A percentile compares a stretch with the other conserved stretches of the same genome.
phyloP scores from a whole-genome alignment of 2,797 vertebrate genomes.

The Characodon lateralis region DNA sequence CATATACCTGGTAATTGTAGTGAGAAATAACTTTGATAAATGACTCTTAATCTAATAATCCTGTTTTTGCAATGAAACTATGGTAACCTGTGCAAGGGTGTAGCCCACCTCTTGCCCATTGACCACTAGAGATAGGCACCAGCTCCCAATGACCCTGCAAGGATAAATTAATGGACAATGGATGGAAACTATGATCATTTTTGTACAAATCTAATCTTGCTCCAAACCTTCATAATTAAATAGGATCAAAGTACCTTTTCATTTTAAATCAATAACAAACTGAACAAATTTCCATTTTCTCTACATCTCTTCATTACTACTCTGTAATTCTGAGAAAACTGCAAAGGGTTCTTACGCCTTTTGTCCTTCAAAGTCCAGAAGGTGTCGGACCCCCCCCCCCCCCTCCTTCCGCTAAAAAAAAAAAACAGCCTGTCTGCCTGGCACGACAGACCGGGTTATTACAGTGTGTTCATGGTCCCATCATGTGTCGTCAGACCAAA shows the following conservation, averaged over 20 bases:
- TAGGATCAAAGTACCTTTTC: neutral
- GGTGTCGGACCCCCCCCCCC: slow-evolving; percentile 76
- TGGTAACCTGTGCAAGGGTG: neutral
- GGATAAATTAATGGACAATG: neutral
- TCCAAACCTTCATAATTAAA: neutral
- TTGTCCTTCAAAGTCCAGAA: slow-evolving; percentile 67
- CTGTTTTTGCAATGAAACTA: neutral
- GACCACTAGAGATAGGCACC: too few relatives aligned
- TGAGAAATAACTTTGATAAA: neutral
- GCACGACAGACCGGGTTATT: slow-evolving; percentile 89
- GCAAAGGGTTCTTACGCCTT: slow-evolving; percentile 42
- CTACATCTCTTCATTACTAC: neutral
- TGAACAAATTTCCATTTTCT: neutral
- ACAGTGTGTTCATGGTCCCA: slow-evolving; percentile 90
- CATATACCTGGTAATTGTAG: neutral
- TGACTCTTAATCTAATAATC: neutral
- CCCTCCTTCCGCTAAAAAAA: slow-evolving; percentile 54
- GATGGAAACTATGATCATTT: neutral
- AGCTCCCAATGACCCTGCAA: neutral
- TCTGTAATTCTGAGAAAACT: slow-evolving; percentile 12
- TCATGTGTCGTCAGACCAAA: slow-evolving; percentile 96
- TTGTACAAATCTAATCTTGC: too few relatives aligned
- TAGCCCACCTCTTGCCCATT: neutral
- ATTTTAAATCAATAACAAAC: slow-evolving; percentile 5
- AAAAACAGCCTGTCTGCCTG: slow-evolving; percentile 76